Percentiles rank a stretch among this genome's conserved stretches.
Evolutionary conservation across 2,888 invertebrate genomes (phyloP).

Genomic region (Frankliniella intonsa): DNA sequence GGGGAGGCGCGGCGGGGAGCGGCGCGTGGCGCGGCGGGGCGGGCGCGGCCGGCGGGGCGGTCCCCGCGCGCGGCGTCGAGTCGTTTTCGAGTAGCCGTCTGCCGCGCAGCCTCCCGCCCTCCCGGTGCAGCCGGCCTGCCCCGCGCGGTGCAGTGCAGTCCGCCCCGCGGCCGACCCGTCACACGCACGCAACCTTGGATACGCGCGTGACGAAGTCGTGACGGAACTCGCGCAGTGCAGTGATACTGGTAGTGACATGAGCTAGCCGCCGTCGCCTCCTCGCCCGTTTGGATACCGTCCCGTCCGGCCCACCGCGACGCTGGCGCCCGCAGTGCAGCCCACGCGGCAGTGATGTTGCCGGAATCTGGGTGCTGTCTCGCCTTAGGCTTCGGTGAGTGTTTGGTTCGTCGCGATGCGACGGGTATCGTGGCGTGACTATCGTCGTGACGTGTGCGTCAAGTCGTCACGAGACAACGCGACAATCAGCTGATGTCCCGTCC

Average conservation of each 20-base stretch:
- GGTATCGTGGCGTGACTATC: too few species aligned
- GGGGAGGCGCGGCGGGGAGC: neutral
- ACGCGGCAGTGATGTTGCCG: constrained; percentile 6
- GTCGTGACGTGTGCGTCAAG: too few species aligned
- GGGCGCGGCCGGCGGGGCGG: neutral
- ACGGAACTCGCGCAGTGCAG: neutral
- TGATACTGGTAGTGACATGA: neutral
- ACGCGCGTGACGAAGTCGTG: neutral
- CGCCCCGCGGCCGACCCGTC: neutral
- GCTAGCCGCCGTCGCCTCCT: neutral
- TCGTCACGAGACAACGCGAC: too few species aligned
- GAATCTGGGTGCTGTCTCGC: neutral
- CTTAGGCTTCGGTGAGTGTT: neutral
- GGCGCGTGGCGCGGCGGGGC: neutral
- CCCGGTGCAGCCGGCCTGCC: neutral
- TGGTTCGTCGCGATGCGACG: too few species aligned
- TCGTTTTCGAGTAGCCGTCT: neutral
- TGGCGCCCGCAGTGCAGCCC: too few species aligned
- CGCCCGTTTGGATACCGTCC: neutral
- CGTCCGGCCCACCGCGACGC: neutral
- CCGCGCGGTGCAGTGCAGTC: neutral
- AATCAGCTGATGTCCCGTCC: too few species aligned
- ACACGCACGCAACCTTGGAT: neutral
- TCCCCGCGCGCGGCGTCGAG: neutral
- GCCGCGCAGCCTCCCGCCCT: neutral